Evolutionary conservation across 2,888 invertebrate genomes (phyloP), one percentile per base, ranked within the genome.

Genomic region (Phyllotreta cruciferae): DNA sequence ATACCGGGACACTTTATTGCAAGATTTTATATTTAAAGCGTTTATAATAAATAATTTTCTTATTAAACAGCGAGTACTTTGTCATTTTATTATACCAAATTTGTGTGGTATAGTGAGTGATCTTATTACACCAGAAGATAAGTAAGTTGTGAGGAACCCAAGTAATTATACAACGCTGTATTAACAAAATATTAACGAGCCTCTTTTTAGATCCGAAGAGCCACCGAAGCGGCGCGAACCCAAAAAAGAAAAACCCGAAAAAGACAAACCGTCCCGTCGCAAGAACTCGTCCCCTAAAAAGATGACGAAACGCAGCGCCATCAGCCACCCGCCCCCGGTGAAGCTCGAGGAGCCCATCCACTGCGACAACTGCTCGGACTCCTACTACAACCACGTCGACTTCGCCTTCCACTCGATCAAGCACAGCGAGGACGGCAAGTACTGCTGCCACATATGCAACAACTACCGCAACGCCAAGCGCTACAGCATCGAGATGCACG

Each of bases 301-400:
- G 36, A 44, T 61, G 14, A 34, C 58, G n/a, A 60, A 60, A 37
- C 42, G 52, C 11, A 42, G 13, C 6, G 38, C 52, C 0, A 36
- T 60, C 6, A 58, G 55, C 36, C 70, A 66, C 37, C 68, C 68
- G 4, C 68, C 68, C 1, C 68, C 68, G 1, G 55, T 68, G 3
- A 64, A 68, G 50, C 61, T 67, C 75, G 77, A 35, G 72, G 80
- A 73, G 75, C 79, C 71, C 70, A 77, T 73, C 10, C 74, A 74
- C 47, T 79, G 79, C 66, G 77, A 77, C 42, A 67, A 73, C 37
- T 79, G 79, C 56, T 74, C 75, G 24, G 72, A 73, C 56, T 79
- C 83, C 3, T 86, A 85, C 66, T 83, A 83, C 41, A 73, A 70
- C 50, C 70, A 72, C 56, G 67, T 75, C n/a, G 66, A 69, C 42